Conservation (phyloP, 2,113 vertebrate species). For the Colistium nudipinnis region DNA sequence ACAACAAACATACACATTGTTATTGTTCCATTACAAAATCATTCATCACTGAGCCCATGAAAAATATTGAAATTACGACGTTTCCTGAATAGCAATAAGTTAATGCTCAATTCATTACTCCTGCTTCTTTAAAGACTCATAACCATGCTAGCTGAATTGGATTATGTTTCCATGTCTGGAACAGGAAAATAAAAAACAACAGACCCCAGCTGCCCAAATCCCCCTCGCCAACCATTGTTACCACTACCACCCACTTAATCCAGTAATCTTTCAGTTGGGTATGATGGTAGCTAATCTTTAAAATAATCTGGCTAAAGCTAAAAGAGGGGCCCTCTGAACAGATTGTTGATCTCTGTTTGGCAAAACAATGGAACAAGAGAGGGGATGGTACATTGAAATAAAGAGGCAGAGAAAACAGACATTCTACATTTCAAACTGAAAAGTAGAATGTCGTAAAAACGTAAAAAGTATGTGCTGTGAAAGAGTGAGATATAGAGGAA, state of each 20-base stretch:
- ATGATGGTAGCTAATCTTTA: conserved; percentile 64
- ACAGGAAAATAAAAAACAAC: conserved; percentile 21
- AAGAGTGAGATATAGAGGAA: neutral
- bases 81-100: conserved; percentile 54
- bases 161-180: conserved; percentile 22
- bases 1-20: conserved; percentile 33
- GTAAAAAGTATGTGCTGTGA: neutral
- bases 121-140: conserved; percentile 25
- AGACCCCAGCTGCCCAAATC: conserved; percentile 13
- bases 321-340: conserved; percentile 28
- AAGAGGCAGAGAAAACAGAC: neutral
- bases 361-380: neutral
- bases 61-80: conserved; percentile 35
- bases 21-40: conserved; percentile 57
- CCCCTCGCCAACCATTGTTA: neutral
- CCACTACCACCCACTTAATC: conserved; percentile 38
- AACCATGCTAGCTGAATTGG: conserved; percentile 38
- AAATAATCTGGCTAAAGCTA: conserved; percentile 58
- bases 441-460: neutral
- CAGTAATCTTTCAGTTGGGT: conserved; percentile 22
- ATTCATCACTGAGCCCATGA: conserved; percentile 25
- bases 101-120: conserved; percentile 29
- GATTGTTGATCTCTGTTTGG: conserved; percentile 45
- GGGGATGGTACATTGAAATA: conserved; percentile 3
- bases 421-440: neutral